Evolutionary conservation across 2,888 invertebrate species (phyloP).

Genomic region (Cybosia mesomella): DNA sequence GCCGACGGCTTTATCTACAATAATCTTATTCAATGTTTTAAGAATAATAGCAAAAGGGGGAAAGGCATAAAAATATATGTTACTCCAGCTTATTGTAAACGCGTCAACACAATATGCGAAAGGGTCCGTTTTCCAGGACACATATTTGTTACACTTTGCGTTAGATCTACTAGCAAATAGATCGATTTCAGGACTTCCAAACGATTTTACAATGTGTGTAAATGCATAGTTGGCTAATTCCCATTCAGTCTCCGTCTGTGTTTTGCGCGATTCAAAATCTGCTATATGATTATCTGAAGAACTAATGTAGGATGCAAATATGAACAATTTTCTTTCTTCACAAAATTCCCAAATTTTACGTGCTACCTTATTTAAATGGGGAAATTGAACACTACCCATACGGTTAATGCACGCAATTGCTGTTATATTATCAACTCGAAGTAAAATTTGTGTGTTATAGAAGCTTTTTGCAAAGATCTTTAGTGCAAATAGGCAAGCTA

Average conservation of each 20-base stretch:
- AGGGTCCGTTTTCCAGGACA: conserved; percentile 45
- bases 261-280: neutral
- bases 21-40: conserved; percentile 36
- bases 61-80: conserved; percentile 42
- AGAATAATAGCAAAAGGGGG: too few species aligned
- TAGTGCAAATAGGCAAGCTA: neutral
- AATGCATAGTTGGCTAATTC: neutral
- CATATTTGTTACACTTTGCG: conserved; percentile 37
- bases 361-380: neutral
- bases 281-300: neutral
- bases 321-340: neutral
- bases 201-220: neutral
- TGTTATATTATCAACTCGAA: conserved; percentile 31
- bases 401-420: conserved; percentile 29
- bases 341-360: neutral
- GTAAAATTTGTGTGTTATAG: conserved; percentile 20
- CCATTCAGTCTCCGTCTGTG: neutral
- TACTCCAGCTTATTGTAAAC: conserved; percentile 44
- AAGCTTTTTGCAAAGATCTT: neutral
- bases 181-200: neutral
- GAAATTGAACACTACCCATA: conserved; percentile 22
- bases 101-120: conserved; percentile 38
- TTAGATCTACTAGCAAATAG: conserved; percentile 27
- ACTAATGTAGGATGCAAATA: conserved; percentile 1
- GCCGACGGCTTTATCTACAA: conserved; percentile 37